phyloP scores from a whole-genome alignment of 2,797 vertebrate species.

The Coregonus suidteri region DNA sequence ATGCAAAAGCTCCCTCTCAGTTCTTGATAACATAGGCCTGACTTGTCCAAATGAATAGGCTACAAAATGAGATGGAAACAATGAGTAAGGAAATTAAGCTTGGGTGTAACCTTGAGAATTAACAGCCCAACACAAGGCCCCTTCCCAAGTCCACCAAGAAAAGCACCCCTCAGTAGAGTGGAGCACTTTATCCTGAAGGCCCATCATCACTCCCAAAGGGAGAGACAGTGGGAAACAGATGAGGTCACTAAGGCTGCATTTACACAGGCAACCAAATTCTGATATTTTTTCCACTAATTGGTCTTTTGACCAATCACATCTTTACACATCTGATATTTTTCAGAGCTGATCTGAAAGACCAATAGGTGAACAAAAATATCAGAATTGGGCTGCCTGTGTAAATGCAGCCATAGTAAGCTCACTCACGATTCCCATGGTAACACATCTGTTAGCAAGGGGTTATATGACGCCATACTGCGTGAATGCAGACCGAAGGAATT shows the following conservation, averaged over 20 bases:
- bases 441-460: constrained; percentile 47
- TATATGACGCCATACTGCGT: constrained; percentile 38
- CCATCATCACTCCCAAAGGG: constrained; percentile 17
- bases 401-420: constrained; percentile 7
- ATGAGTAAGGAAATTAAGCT: background rate
- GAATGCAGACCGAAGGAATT: constrained; percentile 49
- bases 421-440: constrained; percentile 55
- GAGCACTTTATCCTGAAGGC: background rate
- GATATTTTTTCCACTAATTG: too few relatives aligned
- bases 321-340: too few relatives aligned
- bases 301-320: too few relatives aligned
- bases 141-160: too few relatives aligned
- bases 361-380: too few relatives aligned
- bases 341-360: too few relatives aligned
- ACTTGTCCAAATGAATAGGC: too few relatives aligned
- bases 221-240: constrained; percentile 34
- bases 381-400: too few relatives aligned
- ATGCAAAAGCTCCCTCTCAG: too few relatives aligned
- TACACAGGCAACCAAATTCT: too few relatives aligned
- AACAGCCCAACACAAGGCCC: background rate
- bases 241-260: constrained; percentile 26
- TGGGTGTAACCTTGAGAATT: background rate
- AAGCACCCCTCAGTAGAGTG: background rate
- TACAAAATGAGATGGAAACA: too few relatives aligned
- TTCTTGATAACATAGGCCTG: too few relatives aligned